Evolutionary conservation across 2,797 vertebrate species (phyloP), one percentile per base, ranked within the genome.

Genomic region (Ctenochaetus hawaiiensis): DNA sequence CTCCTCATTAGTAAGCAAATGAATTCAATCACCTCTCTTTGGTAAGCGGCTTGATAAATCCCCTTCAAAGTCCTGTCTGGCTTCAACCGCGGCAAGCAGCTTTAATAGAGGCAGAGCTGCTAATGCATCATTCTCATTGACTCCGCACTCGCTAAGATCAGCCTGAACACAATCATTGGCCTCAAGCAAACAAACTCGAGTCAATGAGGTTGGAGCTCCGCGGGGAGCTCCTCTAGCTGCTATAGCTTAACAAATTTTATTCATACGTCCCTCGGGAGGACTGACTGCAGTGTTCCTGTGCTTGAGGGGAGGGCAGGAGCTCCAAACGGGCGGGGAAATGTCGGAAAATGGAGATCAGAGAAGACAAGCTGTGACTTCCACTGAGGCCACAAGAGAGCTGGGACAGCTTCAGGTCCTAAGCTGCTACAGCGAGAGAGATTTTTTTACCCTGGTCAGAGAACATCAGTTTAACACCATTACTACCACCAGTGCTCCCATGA

Each of bases 1-100:
- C 72, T 37, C 56, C 86, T 91, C 90, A 90, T 90, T 92, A 92
- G 88, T 82, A 86, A 54, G 83, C 87, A 91, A 91, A 91, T 92
- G 30, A 92, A 92, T 92, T 91, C 87, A 91, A 92, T 91, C 87
- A 87, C 78, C 76, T 83, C 79, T 84, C 82, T 80, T 83, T 83
- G 81, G 86, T 87, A 84, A 88, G 86, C 72, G 8, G 74, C 86
- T 86, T 87, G 88, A 87, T 88, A 89, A 89, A 86, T 89, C 89
- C 84, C 26, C 77, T 45, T 77, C 81, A 90, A 92, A 87, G 90
- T 83, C 78, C 65, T 52, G 77, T 80, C 80, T 87, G 89, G 84
- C 78, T 86, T 59, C 68, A 75, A 75, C 82, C 67, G 30, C 59
- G 59, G 82, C 74, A 41, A 85, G 80, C 77, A 37, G 87, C 82